phyloP scores from a whole-genome alignment of 1,140 invertebrate species.

The Sycobia sp. region DNA sequence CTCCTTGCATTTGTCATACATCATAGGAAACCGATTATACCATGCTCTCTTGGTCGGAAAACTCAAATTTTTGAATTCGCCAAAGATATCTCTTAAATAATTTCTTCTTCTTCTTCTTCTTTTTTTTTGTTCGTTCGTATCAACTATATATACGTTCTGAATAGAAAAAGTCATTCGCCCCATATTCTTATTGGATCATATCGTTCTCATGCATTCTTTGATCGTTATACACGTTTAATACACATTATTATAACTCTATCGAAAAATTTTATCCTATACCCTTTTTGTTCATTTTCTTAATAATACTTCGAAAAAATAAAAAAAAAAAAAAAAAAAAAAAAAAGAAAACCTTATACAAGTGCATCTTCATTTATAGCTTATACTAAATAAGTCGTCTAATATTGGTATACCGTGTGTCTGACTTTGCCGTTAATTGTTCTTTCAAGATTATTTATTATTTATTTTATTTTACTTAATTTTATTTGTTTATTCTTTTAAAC shows the following conservation, averaged over 20 bases:
- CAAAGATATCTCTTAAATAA: neutral
- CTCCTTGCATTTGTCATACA: too few species aligned
- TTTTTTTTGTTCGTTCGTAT: neutral
- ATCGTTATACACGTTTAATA: conserved; percentile 48
- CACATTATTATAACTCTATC: conserved; percentile 50
- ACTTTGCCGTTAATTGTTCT: too few species aligned
- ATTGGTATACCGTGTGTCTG: conserved; percentile 40
- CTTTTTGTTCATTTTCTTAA: conserved; percentile 25
- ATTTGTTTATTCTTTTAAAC: conserved; percentile 28
- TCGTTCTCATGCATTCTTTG: conserved; percentile 31
- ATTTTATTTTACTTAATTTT: conserved; percentile 20
- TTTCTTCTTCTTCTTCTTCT: too few species aligned
- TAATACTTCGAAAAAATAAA: too few species aligned
- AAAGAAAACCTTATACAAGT: conserved; percentile 41
- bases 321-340: too few species aligned
- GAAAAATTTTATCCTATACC: conserved; percentile 35
- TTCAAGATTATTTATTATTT: too few species aligned
- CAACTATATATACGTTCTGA: too few species aligned
- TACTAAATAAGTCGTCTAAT: conserved; percentile 33
- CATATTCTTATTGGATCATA: conserved; percentile 26
- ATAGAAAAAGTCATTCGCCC: conserved; percentile 43
- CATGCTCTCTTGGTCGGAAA: conserved; percentile 52
- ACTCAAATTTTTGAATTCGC: conserved; percentile 21
- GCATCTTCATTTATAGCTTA: too few species aligned
- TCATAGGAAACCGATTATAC: conserved; percentile 58